Evolutionary conservation across 2,797 vertebrate species (phyloP), one percentile per base, ranked within the genome.

Genomic region (Rachycentron canadum): DNA sequence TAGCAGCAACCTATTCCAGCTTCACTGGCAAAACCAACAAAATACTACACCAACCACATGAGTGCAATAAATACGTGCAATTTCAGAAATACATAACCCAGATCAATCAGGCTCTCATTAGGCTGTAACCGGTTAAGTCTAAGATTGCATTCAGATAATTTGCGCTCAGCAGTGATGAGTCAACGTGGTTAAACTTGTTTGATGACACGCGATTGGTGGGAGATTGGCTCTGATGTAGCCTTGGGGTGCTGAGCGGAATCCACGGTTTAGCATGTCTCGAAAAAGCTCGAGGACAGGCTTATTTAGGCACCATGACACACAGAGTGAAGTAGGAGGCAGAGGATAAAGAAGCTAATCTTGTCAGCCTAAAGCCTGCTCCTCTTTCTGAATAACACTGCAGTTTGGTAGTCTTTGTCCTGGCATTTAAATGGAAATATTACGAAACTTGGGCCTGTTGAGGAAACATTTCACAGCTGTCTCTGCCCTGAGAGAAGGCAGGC

Each of bases 301-400:
- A 91, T 87, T 92, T 88, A 83, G 76, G 83, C 86, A 79, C 86
- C 85, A 81, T 89, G 89, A 92, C 89, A 90, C 75, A 69, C 88
- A 75, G 83, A 92, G 86, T 88, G 85, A 88, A 93, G 88, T 88
- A 88, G 90, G 85, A 91, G 88, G 92, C 82, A 83, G 86, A 87
- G 90, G 91, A 92, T 92, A 90, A 93, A 92, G 89, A 88, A 90
- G 89, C 89, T 94, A 93, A 93, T 94, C 90, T 90, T 90, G 92
- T 93, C 91, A 90, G 89, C 89, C 87, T 77, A 76, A 89, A 93
- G 91, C 91, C 81, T 83, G 79, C 86, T 89, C 79, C 85, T 86
- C 84, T 89, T 79, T 84, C 88, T 87, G 89, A 90, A 90, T 89
- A 92, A 91, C 73, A 87, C 80, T 86, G 81, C 82, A 81, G 85